phyloP scores from a whole-genome alignment of 2,797 vertebrate species.

The Hoplostethus mediterraneus region DNA sequence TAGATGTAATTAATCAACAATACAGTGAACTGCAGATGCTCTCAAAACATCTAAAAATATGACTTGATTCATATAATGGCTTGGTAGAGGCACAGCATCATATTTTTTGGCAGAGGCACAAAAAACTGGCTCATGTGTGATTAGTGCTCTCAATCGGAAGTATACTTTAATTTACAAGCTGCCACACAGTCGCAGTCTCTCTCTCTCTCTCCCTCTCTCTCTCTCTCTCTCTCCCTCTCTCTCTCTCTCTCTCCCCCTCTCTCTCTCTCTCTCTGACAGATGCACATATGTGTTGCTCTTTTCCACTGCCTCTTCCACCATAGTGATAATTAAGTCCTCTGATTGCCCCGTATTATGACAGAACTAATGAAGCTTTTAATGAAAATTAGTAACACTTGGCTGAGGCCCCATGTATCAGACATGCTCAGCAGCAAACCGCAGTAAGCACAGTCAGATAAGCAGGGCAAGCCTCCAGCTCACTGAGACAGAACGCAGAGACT shows the following conservation, averaged over 20 bases:
- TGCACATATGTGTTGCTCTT: conserved; percentile 8
- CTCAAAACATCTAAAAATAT: conserved; percentile 12
- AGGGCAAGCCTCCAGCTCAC: conserved; percentile 54
- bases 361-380: conserved; percentile 86
- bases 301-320: conserved; percentile 50
- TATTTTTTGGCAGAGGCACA: background rate
- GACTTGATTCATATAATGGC: conserved; percentile 3
- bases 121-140: conserved; percentile 18
- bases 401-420: conserved; percentile 62
- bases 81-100: background rate
- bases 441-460: conserved; percentile 66
- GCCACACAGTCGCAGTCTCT: background rate
- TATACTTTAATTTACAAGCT: background rate
- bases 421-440: conserved; percentile 66
- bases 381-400: conserved; percentile 83
- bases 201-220: background rate
- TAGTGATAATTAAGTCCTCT: conserved; percentile 75
- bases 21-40: background rate
- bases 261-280: background rate
- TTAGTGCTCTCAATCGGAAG: conserved; percentile 20
- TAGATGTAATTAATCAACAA: background rate
- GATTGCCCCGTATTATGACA: conserved; percentile 80
- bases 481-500: conserved; percentile 45
- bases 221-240: background rate
- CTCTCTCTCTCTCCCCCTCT: background rate